Evolutionary conservation across 2,113 vertebrate species (phyloP).

Genomic region (Daphoenositta chrysoptera): DNA sequence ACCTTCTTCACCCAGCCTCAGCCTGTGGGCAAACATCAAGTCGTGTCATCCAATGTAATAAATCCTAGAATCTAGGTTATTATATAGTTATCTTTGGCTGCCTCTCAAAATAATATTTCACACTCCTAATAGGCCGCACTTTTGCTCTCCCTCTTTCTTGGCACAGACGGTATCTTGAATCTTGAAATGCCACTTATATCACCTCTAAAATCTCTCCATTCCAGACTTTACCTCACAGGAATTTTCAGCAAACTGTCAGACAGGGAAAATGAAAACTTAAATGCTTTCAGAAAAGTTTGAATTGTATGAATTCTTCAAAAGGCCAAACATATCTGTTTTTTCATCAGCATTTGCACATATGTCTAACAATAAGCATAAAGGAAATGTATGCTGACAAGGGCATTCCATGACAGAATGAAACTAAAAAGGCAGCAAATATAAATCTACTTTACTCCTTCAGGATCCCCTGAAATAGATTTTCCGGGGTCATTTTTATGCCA

Average conservation of each 20-base stretch:
- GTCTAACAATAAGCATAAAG: neutral
- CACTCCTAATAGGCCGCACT: neutral
- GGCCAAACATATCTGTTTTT: neutral
- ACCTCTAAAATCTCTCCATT: neutral
- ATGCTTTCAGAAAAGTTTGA: neutral
- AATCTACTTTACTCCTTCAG: neutral
- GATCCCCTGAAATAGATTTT: neutral
- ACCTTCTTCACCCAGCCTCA: neutral
- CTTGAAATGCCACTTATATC: neutral
- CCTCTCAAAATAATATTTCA: neutral
- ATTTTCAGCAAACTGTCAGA: neutral
- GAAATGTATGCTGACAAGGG: neutral
- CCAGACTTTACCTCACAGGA: neutral
- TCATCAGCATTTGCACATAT: neutral
- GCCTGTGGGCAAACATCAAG: neutral
- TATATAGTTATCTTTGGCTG: neutral
- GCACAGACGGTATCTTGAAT: neutral
- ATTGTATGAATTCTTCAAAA: neutral
- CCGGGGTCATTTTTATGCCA: neutral
- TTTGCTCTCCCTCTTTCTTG: neutral
- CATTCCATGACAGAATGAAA: neutral
- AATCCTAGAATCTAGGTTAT: neutral
- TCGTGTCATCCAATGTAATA: neutral
- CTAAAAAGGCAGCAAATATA: neutral
- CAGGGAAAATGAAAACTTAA: neutral